Evolutionary conservation across 2,113 vertebrate species (phyloP), one percentile per base, ranked within the genome.

Genomic region (Gracilinanus agilis): DNA sequence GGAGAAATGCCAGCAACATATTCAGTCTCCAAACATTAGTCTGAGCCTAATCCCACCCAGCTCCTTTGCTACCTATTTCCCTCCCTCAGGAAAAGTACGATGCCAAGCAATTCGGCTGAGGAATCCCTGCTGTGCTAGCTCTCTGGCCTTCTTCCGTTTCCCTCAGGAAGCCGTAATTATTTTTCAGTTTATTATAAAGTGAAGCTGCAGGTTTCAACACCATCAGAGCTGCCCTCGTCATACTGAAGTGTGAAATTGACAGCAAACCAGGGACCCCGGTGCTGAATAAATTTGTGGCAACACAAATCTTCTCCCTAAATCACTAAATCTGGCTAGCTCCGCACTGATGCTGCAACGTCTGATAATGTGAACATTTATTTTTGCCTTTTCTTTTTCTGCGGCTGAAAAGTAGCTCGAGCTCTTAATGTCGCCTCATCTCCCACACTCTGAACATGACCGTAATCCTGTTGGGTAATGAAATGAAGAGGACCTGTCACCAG

Each of bases 271-370:
- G 98, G 97, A 98, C 97, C 96, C 97, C 96, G 96, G 97, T 5
- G 95, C 97, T 98, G 97, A 98, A 97, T 97, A 97, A 97, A 98
- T 97, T 97, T 97, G 97, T 83, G 97, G 98, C 97, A 97, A 97
- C 94, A 97, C 97, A 96, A 98, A 56, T 96, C 96, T 96, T 97
- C 96, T 95, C 98, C 96, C 96, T 27, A 96, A 97, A 94, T 97
- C 97, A 94, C 97, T 98, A 97, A 96, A 98, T 97, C 96, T 95
- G 61, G 92, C 92, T 97, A 96, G 92, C 61, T 29, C 95, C 95
- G 95, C 97, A 97, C 92, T 96, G 96, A 92, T 83, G 96, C 97
- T 97, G 2, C 97, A 95, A 96, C 93, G 90, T 95, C 97, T 97
- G 97, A 94, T 96, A 97, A 96, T 97, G 97, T 96, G 90, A 97